Conservation (phyloP, 2,797 vertebrate species). For the Sebastes iracundus region DNA sequence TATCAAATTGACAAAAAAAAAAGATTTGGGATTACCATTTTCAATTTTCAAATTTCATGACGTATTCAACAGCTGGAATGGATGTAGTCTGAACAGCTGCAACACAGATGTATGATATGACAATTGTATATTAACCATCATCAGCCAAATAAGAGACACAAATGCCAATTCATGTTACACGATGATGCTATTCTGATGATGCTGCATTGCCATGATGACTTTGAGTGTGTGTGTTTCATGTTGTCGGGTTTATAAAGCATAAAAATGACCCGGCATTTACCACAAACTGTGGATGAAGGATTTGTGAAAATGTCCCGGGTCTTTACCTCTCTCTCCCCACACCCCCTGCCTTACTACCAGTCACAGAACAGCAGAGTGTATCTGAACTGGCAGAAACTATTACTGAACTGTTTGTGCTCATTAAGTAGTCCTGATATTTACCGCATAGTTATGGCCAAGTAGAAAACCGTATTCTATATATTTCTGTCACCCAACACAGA, state of each 20-base stretch:
- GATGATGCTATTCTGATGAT: slow-evolving; percentile 64
- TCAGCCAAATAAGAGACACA: slow-evolving; percentile 24
- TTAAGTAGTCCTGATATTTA: slow-evolving; percentile 55
- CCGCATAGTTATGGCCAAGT: slow-evolving; percentile 58
- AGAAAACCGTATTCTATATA: slow-evolving; percentile 52
- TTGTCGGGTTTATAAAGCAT: slow-evolving; percentile 8
- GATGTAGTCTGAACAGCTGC: slow-evolving; percentile 37
- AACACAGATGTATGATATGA: slow-evolving; percentile 38
- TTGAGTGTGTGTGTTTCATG: slow-evolving; percentile 13
- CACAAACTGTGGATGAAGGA: slow-evolving; percentile 45
- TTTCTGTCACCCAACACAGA: slow-evolving; percentile 39
- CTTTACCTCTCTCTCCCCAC: slow-evolving; percentile 44
- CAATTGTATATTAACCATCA: slow-evolving; percentile 44
- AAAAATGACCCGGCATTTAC: slow-evolving; percentile 35
- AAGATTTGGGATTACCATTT: slow-evolving; percentile 31
- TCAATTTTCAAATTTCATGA: slow-evolving; percentile 25
- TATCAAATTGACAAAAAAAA: slow-evolving; percentile 25
- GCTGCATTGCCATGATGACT: slow-evolving; percentile 52
- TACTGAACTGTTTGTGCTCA: slow-evolving; percentile 58
- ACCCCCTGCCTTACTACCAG: slow-evolving; percentile 68
- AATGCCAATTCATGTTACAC: slow-evolving; percentile 59
- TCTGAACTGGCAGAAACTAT: slow-evolving; percentile 62
- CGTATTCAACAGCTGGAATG: slow-evolving; percentile 31
- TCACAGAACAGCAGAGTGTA: slow-evolving; percentile 69
- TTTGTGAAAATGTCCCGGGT: slow-evolving; percentile 35